Evolutionary conservation across 2,797 vertebrate genomes (phyloP), one percentile per base, ranked within the genome.

Genomic region (Peromyscus aztecus): DNA sequence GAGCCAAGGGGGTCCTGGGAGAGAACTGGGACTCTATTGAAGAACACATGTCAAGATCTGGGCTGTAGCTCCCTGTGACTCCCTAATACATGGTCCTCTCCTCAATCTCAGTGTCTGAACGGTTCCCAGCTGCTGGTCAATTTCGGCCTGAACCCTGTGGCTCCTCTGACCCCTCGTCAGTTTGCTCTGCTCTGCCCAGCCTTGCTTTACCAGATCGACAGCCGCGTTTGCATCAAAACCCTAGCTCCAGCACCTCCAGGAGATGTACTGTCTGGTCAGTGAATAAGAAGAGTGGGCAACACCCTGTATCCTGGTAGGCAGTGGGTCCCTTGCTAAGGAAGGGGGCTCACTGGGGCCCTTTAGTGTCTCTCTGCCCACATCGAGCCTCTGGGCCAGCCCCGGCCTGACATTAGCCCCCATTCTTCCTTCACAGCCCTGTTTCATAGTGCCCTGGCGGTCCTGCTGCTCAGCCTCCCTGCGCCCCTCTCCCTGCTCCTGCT

Each of bases 121-220:
- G 99, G 99, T 78, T 98, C 98, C 29, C 99, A 99, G 97, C 98
- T 99, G 93, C 98, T 99, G 93, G 97, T 98, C 97, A 99, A 99
- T 57, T 99, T 99, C 46, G 99, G 99, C 34, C 96, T 99, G 98
- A 98, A 97, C 23, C 91, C 98, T 1, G 97, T 95, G 4, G 89
- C 98, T 11, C 98, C 98, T 93, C 99, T 99, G 96, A 99, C 99
- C 0, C 99, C 99, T 0, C 98, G 97, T 80, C 99, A 99, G 96
- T 99, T 99, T 96, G 98, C 99, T 23, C 98, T 99, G 86, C 98
- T 99, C 31, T 99, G 99, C 92, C 99, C 99, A 0, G 99, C 99
- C 2, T 98, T 99, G 96, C 98, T 99, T 34, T 99, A 99, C 91
- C 99, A 99, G 98, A 99, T 99, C 19, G 99, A 99, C 97, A 99